Evolutionary conservation across 2,797 vertebrate genomes (phyloP).

Genomic region (Tinamus major): DNA sequence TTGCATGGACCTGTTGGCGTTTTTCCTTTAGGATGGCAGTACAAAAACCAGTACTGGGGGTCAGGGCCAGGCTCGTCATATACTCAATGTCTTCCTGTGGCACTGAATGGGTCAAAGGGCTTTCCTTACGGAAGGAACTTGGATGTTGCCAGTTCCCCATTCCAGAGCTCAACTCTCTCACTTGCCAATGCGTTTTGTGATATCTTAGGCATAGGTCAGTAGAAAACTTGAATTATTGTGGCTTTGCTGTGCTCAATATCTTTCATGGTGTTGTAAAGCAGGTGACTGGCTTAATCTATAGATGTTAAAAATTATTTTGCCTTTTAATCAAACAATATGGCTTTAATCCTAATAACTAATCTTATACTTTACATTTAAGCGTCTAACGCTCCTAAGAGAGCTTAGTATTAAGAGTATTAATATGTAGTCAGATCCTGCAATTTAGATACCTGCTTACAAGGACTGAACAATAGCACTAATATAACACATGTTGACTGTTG

Average conservation of each 20-base stretch:
- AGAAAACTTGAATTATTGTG: background rate
- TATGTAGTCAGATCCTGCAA: constrained; percentile 35
- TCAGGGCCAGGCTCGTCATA: background rate
- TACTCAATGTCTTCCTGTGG: background rate
- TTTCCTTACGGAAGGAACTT: fast-evolving
- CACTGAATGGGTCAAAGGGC: background rate
- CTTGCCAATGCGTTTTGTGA: background rate
- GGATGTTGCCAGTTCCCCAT: background rate
- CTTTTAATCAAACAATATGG: background rate
- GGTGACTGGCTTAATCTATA: background rate
- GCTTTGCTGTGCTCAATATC: background rate
- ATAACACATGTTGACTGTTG: background rate
- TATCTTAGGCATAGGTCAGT: background rate
- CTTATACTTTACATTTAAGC: background rate
- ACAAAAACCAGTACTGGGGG: background rate
- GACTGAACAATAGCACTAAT: background rate
- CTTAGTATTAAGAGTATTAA: background rate
- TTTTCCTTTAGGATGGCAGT: background rate
- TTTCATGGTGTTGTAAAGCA: background rate
- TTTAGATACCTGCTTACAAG: background rate
- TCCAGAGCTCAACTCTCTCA: background rate
- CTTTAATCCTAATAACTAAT: constrained; percentile 9
- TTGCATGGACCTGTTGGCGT: background rate
- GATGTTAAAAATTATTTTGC: background rate
- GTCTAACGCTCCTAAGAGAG: background rate